These are phyloP conservation scores for Lasius platythorax DNA, from an alignment of 2,888 invertebrate species.

Conservation along the genomic window DNA sequence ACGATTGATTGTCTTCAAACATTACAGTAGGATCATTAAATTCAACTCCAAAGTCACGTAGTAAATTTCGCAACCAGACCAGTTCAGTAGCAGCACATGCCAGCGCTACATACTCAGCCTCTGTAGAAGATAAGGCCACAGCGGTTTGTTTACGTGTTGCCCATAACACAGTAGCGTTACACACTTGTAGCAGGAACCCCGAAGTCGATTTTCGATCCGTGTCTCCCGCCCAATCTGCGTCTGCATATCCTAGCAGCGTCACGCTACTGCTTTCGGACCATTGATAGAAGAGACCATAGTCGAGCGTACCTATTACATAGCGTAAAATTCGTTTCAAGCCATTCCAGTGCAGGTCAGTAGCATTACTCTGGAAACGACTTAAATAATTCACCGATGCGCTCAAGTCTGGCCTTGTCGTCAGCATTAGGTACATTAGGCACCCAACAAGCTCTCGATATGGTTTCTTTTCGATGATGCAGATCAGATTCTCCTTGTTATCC, in stretches of 20 bases:
- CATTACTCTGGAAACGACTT: conserved; percentile 59
- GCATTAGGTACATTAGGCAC: conserved; percentile 58
- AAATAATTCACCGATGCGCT: conserved; percentile 57
- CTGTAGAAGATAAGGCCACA: conserved; percentile 76
- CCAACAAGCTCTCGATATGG: conserved; percentile 62
- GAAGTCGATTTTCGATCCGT: conserved; percentile 76
- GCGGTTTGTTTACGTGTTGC: conserved; percentile 76
- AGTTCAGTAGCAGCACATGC: conserved; percentile 73
- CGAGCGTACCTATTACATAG: background rate
- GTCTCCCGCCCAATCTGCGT: background rate
- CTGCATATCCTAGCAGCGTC: background rate
- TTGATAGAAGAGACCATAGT: background rate
- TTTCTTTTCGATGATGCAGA: conserved; percentile 49
- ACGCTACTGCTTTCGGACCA: background rate
- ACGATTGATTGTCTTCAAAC: conserved; percentile 72
- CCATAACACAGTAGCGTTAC: conserved; percentile 77
- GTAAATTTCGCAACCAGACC: conserved; percentile 74
- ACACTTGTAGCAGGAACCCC: conserved; percentile 75
- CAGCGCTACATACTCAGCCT: conserved; percentile 63
- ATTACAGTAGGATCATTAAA: conserved; percentile 30
- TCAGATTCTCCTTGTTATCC: background rate
- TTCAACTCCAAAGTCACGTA: conserved; percentile 69
- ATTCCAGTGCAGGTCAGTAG: conserved; percentile 58
- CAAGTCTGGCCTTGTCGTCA: conserved; percentile 57
- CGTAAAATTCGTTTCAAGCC: conserved; percentile 63